These are phyloP conservation scores for Siniperca scherzeri DNA, from an alignment of 2,797 vertebrate genomes.

Conservation along the genomic window DNA sequence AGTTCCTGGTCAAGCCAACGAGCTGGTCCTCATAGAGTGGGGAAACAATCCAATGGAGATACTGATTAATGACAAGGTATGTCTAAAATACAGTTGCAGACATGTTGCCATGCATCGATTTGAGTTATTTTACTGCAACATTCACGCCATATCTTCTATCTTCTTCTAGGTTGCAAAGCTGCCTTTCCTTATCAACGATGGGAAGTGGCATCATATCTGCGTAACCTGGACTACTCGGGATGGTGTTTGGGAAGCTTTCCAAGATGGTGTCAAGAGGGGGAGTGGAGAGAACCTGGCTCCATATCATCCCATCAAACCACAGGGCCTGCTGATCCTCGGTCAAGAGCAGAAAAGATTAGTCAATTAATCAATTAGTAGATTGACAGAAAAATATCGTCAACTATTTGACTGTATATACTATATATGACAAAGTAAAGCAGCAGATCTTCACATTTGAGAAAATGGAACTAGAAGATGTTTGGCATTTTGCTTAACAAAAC, in stretches of 20 bases:
- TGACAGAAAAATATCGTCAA: no score
- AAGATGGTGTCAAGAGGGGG: slow-evolving; percentile 94
- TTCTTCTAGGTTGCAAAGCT: slow-evolving; percentile 92
- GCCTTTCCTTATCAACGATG: slow-evolving; percentile 95
- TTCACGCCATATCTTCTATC: not conserved
- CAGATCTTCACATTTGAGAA: no score
- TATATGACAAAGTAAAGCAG: no score
- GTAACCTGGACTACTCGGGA: slow-evolving; percentile 97
- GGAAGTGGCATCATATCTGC: slow-evolving; percentile 98
- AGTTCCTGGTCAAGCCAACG: slow-evolving; percentile 95
- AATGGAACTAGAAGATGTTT: no score
- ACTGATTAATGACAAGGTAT: slow-evolving; percentile 97
- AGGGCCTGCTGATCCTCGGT: slow-evolving; percentile 94
- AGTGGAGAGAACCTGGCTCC: slow-evolving; percentile 96
- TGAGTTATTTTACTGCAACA: not conserved
- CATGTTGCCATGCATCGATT: not conserved
- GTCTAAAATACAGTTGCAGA: not conserved
- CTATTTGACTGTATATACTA: slow-evolving; percentile 84
- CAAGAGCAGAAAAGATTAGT: no score
- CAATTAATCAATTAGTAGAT: no score
- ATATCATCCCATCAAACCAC: slow-evolving; percentile 97
- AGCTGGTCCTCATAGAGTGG: slow-evolving; percentile 98
- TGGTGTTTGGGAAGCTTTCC: slow-evolving; percentile 98
- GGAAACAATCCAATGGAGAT: slow-evolving; percentile 99
- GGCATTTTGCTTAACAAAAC: no score